Evolutionary conservation across 2,797 vertebrate genomes (phyloP).

Genomic region (Apogon hyalosoma): DNA sequence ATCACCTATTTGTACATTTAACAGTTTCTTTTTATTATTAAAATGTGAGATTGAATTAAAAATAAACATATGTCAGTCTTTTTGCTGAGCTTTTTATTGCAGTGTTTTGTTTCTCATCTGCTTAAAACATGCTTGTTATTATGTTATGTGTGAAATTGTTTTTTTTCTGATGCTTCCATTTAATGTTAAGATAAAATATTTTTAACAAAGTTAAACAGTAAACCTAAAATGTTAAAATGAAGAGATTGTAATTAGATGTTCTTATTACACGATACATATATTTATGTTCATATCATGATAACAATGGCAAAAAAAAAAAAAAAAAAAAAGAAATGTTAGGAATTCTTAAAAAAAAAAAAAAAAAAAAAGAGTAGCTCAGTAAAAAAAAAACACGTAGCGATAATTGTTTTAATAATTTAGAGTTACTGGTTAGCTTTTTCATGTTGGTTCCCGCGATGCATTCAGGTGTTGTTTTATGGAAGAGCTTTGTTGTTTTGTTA

Average conservation of each 20-base stretch:
- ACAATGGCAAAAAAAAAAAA: not conserved
- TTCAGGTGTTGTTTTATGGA: not conserved
- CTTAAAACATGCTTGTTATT: not conserved
- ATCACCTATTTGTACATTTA: no score
- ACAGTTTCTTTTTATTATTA: no score
- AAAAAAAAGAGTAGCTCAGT: not conserved
- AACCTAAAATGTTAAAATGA: not conserved
- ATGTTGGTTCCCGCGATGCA: not conserved
- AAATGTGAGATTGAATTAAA: not conserved
- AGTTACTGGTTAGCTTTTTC: constrained; percentile 3
- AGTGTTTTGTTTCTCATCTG: not conserved
- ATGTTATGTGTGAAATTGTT: not conserved
- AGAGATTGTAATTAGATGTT: not conserved
- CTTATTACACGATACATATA: not conserved
- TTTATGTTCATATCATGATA: not conserved
- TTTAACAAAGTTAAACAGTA: no score
- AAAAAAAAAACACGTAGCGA: not conserved
- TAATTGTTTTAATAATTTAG: not conserved
- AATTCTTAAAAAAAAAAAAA: not conserved
- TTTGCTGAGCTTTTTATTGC: not conserved
- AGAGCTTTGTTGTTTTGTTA: constrained; percentile 6
- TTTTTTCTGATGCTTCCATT: not conserved
- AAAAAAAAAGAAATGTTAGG: not conserved
- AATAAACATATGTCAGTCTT: not conserved
- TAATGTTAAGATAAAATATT: no score